phyloP scores from a whole-genome alignment of 1,140 invertebrate species.

The Zaprionus taronus region DNA sequence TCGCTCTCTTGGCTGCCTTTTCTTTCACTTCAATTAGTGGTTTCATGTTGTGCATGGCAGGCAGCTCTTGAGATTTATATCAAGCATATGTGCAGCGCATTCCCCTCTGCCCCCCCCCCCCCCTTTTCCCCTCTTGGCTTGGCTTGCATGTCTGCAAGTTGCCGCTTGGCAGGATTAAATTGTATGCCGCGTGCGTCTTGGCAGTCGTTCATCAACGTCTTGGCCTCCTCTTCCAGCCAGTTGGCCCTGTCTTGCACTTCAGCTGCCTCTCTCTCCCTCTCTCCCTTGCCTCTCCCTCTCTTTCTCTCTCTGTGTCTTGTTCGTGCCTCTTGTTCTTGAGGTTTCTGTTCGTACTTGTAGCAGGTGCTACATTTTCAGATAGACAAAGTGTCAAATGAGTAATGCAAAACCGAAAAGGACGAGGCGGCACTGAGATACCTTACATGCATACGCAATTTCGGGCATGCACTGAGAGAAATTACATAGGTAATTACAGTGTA shows the following conservation, averaged over 20 bases:
- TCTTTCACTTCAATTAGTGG: conserved; percentile 81
- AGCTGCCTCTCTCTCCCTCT: not conserved
- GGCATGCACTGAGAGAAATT: conserved; percentile 13
- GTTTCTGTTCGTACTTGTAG: conserved; percentile 38
- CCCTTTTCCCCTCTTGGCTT: not conserved
- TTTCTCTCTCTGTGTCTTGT: conserved; percentile 19
- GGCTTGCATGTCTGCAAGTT: conserved; percentile 54
- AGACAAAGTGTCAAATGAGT: conserved; percentile 82
- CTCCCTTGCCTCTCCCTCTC: not conserved
- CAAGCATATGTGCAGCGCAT: conserved; percentile 65
- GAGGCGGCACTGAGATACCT: conserved; percentile 25
- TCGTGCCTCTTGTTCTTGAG: conserved; percentile 9
- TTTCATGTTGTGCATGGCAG: conserved; percentile 76
- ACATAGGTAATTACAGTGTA: not conserved
- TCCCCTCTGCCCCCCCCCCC: not conserved
- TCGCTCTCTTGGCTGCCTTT: conserved; percentile 29
- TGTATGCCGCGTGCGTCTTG: conserved; percentile 54
- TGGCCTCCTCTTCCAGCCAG: conserved; percentile 24
- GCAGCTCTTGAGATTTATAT: conserved; percentile 77
- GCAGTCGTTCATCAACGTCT: conserved; percentile 72
- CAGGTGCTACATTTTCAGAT: conserved; percentile 48
- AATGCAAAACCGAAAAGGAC: conserved; percentile 64
- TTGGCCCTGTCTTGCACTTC: conserved; percentile 30
- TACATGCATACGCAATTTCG: conserved; percentile 10
- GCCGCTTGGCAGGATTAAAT: conserved; percentile 66